Evolutionary conservation across 2,888 invertebrate genomes (phyloP).

Genomic region (Tiphia femorata): DNA sequence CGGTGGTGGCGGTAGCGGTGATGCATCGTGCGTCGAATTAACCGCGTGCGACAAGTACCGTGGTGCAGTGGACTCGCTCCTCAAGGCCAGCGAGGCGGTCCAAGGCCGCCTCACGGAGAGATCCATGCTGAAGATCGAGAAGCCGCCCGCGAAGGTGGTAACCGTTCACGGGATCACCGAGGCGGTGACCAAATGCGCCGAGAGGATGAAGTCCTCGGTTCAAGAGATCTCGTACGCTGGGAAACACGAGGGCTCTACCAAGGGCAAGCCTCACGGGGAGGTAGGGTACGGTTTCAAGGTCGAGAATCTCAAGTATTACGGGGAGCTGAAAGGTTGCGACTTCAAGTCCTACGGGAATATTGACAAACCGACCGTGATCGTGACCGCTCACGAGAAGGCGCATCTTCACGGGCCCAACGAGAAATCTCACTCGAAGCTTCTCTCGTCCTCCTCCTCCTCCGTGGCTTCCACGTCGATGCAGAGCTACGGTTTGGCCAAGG

Average conservation of each 20-base stretch:
- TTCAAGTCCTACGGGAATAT: conserved; percentile 62
- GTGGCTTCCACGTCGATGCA: conserved; percentile 36
- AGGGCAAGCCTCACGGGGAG: conserved; percentile 39
- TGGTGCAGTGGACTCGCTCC: conserved; percentile 54
- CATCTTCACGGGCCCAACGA: conserved; percentile 48
- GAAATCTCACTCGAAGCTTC: conserved; percentile 52
- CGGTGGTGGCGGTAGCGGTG: background rate
- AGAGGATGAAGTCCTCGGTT: conserved; percentile 52
- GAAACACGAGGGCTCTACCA: conserved; percentile 44
- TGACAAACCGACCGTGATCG: conserved; percentile 49
- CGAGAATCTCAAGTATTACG: conserved; percentile 63
- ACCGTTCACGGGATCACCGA: conserved; percentile 27
- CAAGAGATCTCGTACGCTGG: conserved; percentile 29
- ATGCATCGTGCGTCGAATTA: conserved; percentile 10
- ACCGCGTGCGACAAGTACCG: conserved; percentile 49
- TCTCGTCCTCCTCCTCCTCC: conserved; percentile 22
- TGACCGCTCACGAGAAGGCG: conserved; percentile 54
- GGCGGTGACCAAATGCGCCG: conserved; percentile 34
- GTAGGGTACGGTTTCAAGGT: conserved; percentile 55
- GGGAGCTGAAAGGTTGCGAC: conserved; percentile 59
- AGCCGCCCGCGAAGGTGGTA: conserved; percentile 34
- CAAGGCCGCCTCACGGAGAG: conserved; percentile 57
- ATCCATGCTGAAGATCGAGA: conserved; percentile 55
- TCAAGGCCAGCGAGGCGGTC: conserved; percentile 51
- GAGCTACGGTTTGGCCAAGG: conserved; percentile 48